Percentiles rank a stretch among this genome's conserved stretches.
phyloP scores from a whole-genome alignment of 2,113 vertebrate species.

The Paramormyrops kingsleyae region DNA sequence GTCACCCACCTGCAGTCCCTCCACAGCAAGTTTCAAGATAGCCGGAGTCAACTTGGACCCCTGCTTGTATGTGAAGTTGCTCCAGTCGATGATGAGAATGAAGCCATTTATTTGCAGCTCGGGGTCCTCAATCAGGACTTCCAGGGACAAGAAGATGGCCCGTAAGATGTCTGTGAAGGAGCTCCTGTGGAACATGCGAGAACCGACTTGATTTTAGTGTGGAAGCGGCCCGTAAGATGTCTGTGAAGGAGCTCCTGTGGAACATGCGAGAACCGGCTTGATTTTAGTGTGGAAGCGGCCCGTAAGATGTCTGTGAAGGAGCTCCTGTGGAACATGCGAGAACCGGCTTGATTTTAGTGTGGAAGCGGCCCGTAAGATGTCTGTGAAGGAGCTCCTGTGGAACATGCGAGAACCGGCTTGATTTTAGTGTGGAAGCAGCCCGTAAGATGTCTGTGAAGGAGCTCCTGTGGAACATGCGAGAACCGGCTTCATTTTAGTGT shows the following conservation, averaged over 20 bases:
- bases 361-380: constrained; percentile 73
- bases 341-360: not conserved
- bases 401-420: not conserved
- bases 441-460: too few relatives aligned
- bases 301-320: constrained; percentile 75
- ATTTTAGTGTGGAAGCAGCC: too few relatives aligned
- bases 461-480: too few relatives aligned
- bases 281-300: constrained; percentile 43
- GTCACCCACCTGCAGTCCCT: constrained; percentile 71
- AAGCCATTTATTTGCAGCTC: constrained; percentile 79
- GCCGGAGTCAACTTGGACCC: constrained; percentile 75
- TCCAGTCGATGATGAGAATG: constrained; percentile 80
- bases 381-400: constrained; percentile 71
- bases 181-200: constrained; percentile 50
- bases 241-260: constrained; percentile 71
- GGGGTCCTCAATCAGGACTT: constrained; percentile 75
- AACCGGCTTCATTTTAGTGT: too few relatives aligned
- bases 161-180: constrained; percentile 75
- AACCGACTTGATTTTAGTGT: not conserved
- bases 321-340: constrained; percentile 50
- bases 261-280: not conserved
- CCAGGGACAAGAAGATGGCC: constrained; percentile 70
- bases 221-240: constrained; percentile 73
- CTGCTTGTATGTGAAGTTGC: constrained; percentile 82
- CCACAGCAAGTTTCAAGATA: constrained; percentile 73